A percentile compares a stretch with the other conserved stretches of the same genome.
Evolutionary conservation across 2,113 vertebrate genomes (phyloP).

Genomic region (Castor canadensis): DNA sequence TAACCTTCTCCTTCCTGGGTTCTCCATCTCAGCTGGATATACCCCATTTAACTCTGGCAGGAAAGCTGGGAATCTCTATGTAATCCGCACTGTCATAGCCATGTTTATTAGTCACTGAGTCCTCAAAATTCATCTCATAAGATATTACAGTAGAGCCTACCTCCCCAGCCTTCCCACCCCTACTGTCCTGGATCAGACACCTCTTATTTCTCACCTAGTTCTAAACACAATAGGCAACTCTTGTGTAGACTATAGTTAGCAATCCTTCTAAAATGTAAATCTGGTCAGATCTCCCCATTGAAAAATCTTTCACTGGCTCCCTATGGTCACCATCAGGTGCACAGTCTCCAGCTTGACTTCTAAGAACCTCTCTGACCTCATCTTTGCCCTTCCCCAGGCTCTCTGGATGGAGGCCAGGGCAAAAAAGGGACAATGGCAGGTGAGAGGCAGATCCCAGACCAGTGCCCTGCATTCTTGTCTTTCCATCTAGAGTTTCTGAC

Average conservation of each 20-base stretch:
- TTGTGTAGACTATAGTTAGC: too few relatives aligned
- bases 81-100: not conserved
- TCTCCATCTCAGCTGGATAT: not conserved
- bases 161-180: fast-evolving
- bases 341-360: not conserved
- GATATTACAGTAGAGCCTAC: not conserved
- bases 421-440: not conserved
- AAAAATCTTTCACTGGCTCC: not conserved
- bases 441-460: not conserved
- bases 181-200: not conserved
- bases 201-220: not conserved
- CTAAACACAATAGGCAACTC: too few relatives aligned
- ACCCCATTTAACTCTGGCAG: not conserved
- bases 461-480: not conserved
- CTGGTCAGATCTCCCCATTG: not conserved
- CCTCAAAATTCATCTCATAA: not conserved
- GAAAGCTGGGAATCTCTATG: not conserved
- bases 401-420: not conserved
- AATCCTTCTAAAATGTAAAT: not conserved
- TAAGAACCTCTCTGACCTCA: not conserved
- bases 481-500: not conserved
- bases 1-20: not conserved
- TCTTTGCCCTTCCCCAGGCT: not conserved
- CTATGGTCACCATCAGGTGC: not conserved
- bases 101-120: not conserved